A percentile compares a stretch with the other conserved stretches of the same genome.
phyloP scores from a whole-genome alignment of 2,113 vertebrate species.

The Elanoides forficatus region DNA sequence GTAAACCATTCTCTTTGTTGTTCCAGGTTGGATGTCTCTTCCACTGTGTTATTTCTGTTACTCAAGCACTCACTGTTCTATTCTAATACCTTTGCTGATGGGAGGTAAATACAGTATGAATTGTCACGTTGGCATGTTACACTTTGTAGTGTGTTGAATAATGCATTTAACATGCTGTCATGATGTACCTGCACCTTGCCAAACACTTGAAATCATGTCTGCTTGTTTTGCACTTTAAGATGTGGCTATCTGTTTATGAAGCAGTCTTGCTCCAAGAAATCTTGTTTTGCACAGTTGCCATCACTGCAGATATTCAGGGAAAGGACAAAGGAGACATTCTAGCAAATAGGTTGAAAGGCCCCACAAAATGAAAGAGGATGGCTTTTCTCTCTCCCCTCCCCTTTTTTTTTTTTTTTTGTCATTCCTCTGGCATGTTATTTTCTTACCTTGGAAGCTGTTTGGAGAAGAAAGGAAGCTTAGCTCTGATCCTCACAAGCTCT shows the following conservation, averaged over 20 bases:
- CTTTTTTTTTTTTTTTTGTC: neutral
- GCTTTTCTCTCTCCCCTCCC: neutral
- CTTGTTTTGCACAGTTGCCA: neutral
- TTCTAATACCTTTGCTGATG: neutral
- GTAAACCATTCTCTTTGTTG: neutral
- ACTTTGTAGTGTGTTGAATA: constrained; percentile 13
- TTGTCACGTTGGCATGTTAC: neutral
- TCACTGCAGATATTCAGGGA: neutral
- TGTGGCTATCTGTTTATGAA: neutral
- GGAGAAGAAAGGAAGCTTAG: neutral
- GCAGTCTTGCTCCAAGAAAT: neutral
- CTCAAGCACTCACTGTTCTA: neutral
- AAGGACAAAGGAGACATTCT: neutral
- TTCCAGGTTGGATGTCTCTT: neutral
- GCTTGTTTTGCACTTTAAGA: neutral
- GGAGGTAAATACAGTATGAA: neutral
- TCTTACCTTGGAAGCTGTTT: neutral
- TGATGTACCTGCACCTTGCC: neutral
- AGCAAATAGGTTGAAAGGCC: neutral
- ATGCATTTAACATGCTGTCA: constrained; percentile 13
- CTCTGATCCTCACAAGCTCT: neutral
- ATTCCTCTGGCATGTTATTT: neutral
- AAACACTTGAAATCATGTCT: neutral
- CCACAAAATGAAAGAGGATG: neutral
- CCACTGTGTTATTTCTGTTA: neutral